phyloP scores from a whole-genome alignment of 2,113 vertebrate genomes.

The Pyxicephalus adspersus region DNA sequence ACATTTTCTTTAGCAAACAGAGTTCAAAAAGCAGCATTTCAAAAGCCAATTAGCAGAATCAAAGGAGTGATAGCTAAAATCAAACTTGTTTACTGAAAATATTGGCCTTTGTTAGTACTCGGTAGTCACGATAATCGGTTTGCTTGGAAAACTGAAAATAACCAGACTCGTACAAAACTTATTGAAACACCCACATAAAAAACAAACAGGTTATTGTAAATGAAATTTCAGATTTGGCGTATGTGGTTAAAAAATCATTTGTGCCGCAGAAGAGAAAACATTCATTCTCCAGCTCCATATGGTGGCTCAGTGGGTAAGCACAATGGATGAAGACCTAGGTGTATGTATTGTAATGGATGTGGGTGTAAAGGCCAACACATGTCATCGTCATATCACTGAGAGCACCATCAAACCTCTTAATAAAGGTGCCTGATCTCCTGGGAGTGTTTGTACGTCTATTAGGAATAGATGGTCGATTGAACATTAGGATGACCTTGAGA shows the following conservation, averaged over 20 bases:
- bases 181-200: background rate
- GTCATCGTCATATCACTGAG: slow-evolving; percentile 7
- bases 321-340: slow-evolving; percentile 8
- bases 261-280: background rate
- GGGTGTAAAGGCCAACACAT: slow-evolving; percentile 45
- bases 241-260: background rate
- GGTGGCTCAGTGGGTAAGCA: slow-evolving; percentile 32
- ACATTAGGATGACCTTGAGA: slow-evolving; percentile 26
- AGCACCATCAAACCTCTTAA: slow-evolving; percentile 1
- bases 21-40: background rate
- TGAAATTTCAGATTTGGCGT: slow-evolving; percentile 6
- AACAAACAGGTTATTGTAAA: slow-evolving; percentile 11
- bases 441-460: background rate
- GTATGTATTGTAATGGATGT: background rate
- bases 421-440: slow-evolving; percentile 9
- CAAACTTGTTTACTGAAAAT: slow-evolving; percentile 1
- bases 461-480: slow-evolving; percentile 12
- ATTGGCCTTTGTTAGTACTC: background rate
- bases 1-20: too few relatives aligned
- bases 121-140: background rate
- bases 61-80: background rate
- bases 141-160: background rate
- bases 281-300: slow-evolving; percentile 14
- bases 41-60: background rate
- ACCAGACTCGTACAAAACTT: background rate